Evolutionary conservation across 1,140 invertebrate genomes (phyloP), one percentile per base, ranked within the genome.

Genomic region (Zaprionus vittiger): DNA sequence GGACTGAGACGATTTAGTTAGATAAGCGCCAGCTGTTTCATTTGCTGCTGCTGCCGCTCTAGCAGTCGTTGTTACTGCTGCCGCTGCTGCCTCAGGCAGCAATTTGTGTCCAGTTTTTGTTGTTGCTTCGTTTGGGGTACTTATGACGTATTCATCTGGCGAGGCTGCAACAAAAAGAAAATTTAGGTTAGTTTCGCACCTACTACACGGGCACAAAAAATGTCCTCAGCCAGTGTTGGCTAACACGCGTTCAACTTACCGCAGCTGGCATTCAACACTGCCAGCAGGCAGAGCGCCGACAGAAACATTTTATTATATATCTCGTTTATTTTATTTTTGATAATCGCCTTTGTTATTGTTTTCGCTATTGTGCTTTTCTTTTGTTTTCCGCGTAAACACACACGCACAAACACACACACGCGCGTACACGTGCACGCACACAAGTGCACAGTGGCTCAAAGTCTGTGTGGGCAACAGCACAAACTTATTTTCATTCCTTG

Each of bases 11-110:
- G 80, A 77, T 82, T 75, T 75, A 56, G 77, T 79, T 73, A 84
- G 85, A 90, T 90, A 90, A 90, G 85, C 71, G 70, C 79, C 85
- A 90, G 81, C 85, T 90, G 85, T 80, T 90, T 79, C 67, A 65
- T 81, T 77, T 44, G 79, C 47, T 52, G 76, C 15, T 41, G 69
- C 41, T 55, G 62, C 26, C 52, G 67, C 37, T 47, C 38, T 26
- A 12, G 49, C 14, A 56, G 41, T 34, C 52, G 57, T 44, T 38
- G 38, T 20, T 65, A 61, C 4, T 57, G 31, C 41, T 59, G 34
- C 49, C 54, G 34, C 44, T n/a, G 24, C 26, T 63, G 62, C 11
- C 17, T 63, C 52, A 12, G 69, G 54, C 52, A 74, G 52, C 69
- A 73, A 78, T 65, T 80, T 87, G 54, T 54, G 64, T 11, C 37